Conservation (phyloP, 2,797 vertebrate species). For the Tympanoctomys barrerae region DNA sequence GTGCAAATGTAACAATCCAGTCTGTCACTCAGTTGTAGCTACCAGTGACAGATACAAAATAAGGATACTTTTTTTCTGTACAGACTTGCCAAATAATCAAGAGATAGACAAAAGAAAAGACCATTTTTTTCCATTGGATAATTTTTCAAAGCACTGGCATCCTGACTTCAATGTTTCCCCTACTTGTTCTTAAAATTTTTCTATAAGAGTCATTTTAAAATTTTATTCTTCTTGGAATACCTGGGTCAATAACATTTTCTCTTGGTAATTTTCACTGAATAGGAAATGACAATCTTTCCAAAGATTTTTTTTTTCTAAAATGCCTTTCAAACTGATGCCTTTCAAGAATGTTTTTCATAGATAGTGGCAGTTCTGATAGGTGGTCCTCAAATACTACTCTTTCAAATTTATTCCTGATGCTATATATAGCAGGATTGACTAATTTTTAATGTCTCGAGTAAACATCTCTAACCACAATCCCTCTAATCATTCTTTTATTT, state of each 20-base stretch:
- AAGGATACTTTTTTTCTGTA: neutral
- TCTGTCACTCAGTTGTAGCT: neutral
- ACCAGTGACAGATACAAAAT: slow-evolving; percentile 8
- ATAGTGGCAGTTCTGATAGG: neutral
- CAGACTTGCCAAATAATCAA: neutral
- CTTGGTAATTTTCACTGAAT: neutral
- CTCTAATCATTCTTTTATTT: slow-evolving; percentile 41
- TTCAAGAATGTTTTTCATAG: slow-evolving; percentile 35
- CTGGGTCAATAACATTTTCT: slow-evolving; percentile 45
- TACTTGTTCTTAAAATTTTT: neutral
- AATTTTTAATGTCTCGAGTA: slow-evolving; percentile 45
- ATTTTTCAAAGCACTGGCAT: neutral
- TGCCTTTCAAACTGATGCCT: neutral
- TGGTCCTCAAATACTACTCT: neutral
- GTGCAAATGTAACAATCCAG: neutral
- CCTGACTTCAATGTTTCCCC: neutral
- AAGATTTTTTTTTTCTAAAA: slow-evolving; percentile 17
- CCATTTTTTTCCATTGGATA: slow-evolving; percentile 16
- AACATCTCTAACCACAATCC: slow-evolving; percentile 45
- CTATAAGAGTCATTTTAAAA: slow-evolving; percentile 2
- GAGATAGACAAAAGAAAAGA: neutral
- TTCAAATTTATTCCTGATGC: neutral
- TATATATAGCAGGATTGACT: slow-evolving; percentile 23
- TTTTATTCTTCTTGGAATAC: slow-evolving; percentile 38
- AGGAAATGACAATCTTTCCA: neutral